Evolutionary conservation across 2,113 vertebrate species (phyloP).

Genomic region (Hemibagrus wyckioides): DNA sequence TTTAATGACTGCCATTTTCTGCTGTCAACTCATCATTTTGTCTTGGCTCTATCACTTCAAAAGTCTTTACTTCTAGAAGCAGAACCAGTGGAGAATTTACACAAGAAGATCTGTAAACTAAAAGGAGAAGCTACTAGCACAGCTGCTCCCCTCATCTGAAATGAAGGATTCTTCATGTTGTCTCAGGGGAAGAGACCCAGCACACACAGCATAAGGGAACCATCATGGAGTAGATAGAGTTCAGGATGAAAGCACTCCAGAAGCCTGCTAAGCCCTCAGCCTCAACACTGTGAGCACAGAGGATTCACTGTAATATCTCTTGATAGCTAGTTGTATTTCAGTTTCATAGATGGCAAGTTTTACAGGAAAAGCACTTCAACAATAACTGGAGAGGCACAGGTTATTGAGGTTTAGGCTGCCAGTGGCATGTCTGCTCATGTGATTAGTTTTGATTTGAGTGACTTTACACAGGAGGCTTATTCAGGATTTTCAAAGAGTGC

Average conservation of each 20-base stretch:
- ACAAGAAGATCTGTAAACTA: conserved; percentile 30
- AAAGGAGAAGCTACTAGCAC: conserved; percentile 63
- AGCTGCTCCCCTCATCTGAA: conserved; percentile 68
- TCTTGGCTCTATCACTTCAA: conserved; percentile 1
- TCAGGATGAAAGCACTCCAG: neutral
- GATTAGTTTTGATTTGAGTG: conserved; percentile 54
- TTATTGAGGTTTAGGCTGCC: conserved; percentile 52
- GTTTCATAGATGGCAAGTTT: conserved; percentile 23
- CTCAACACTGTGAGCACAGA: neutral
- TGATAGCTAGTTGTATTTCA: conserved; percentile 20
- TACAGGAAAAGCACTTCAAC: conserved; percentile 31
- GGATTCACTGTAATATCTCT: neutral
- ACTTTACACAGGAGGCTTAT: conserved; percentile 50
- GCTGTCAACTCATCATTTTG: neutral
- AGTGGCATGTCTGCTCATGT: conserved; percentile 54
- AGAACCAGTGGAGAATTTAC: neutral
- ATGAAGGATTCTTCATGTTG: conserved; percentile 16
- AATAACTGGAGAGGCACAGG: conserved; percentile 58
- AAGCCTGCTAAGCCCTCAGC: neutral
- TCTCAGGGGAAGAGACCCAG: conserved; percentile 3
- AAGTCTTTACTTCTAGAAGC: neutral
- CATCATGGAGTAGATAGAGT: neutral
- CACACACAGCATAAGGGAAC: conserved; percentile 15
- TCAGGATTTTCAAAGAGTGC: conserved; percentile 1
- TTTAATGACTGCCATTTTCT: neutral